Percentiles rank a stretch among this genome's conserved stretches.
Conservation (phyloP, 23 tunicate species). For the Trididemnum clinides region DNA sequence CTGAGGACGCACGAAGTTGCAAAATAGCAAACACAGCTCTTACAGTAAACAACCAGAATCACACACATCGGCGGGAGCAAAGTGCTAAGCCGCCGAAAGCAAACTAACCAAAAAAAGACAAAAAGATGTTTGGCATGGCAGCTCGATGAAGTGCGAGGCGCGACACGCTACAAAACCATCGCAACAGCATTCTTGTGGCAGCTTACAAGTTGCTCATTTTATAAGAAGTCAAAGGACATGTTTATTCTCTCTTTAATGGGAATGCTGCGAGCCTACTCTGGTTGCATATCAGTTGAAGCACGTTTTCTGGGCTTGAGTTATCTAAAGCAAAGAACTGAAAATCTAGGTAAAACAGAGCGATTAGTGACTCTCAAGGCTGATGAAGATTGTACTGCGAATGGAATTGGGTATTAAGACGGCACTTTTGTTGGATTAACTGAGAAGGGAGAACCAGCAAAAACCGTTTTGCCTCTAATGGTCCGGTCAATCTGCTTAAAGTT, state of each 20-base stretch:
- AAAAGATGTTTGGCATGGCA: no score
- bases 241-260: no score
- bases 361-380: not conserved
- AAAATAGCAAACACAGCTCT: no score
- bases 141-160: no score
- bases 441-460: not conserved
- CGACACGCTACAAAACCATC: no score
- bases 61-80: no score
- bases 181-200: not conserved
- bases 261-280: no score
- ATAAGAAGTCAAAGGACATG: not conserved
- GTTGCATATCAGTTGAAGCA: not conserved
- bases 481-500: not conserved
- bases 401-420: not conserved
- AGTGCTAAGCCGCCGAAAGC: no score
- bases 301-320: not conserved
- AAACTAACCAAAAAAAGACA: no score
- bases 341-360: not conserved
- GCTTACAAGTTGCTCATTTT: not conserved
- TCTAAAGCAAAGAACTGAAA: not conserved
- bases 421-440: not conserved
- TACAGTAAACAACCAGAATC: no score
- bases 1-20: no score
- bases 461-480: not conserved
- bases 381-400: not conserved